Base-by-base conservation (phyloP, 2,888 invertebrate genomes). In the Leptura quadrifasciata region DNA sequence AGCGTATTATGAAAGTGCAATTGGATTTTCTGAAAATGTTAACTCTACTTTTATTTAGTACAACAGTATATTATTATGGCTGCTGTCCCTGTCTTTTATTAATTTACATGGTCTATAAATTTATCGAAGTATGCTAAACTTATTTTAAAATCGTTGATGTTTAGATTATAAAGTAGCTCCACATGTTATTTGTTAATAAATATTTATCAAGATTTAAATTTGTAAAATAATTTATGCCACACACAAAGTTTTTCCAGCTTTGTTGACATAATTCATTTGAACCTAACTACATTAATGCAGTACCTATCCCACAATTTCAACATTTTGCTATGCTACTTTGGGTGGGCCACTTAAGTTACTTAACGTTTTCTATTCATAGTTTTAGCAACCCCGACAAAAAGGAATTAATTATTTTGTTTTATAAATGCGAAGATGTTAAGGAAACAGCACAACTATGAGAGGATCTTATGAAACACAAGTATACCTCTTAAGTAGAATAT, bases 211-310 rank as follows among this genome's bases (percentile, higher is more conserved):
- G 15, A 60, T 60, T 60, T 54, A n/a, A 65, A 52, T 20, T 65
- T 65, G 20, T 52, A 54, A 27, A 24, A 68, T 55, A 68, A 65
- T 65, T 31, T 68, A 55, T 68, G 27, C 68, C 68, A 57, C 68
- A 68, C 57, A 68, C 57, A 68, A 31, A 55, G 54, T 21, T 18
- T 20, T 21, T 21, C 31, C 58, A 20, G 31, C 31, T 6, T 69
- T 47, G 69, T 69, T 69, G 35, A 58, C 69, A 69, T 35, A 39
- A 69, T 39, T 69, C 24, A 69, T 69, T 69, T 39, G 69, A 69
- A 17, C 39, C 58, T 47, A 58, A 58, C 39, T 69, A 57, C 39
- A 69, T 69, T 58, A 69, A 69, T 58, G 57, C 58, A 69, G 57
- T 35, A 18, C 6, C 15, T 39, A 47, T 47, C 47, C 31, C 27